Evolutionary conservation across 2,113 vertebrate species (phyloP), one percentile per base, ranked within the genome.

Genomic region (Bucco capensis): DNA sequence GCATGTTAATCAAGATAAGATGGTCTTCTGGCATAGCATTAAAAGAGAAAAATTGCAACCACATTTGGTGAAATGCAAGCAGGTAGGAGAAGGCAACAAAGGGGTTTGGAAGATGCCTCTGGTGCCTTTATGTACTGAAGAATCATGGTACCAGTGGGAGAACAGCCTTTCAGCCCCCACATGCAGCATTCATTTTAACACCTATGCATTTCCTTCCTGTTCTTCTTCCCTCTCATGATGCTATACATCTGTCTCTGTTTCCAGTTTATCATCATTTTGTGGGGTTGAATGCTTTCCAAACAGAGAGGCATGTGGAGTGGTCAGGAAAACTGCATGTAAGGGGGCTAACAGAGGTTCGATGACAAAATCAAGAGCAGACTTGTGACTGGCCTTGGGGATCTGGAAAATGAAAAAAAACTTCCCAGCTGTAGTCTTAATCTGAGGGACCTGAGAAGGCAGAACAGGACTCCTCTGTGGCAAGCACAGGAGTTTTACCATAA

Each of bases 11-110:
- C 2, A 40, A 83, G 87, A 47, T 89, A 95, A 93, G 81, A 86
- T 94, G 93, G 75, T 78, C 33, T 61, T 73, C 81, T 96, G 93
- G 93, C 82, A 88, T 58, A 94, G 35, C 82, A 89, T 85, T 85
- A 89, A 62, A 92, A 62, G 27, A 75, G 33, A 70, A 35, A 73
- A 95, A 95, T 83, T 93, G 58, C 67, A 91, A 42, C 78, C 85
- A 92, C 35, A 88, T 94, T 93, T 88, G 67, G 15, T 44, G 58
- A 87, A 95, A 89, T 71, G 54, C 62, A 95, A 80, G 40, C 71
- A 93, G 89, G 87, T 95, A 92, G 74, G 50, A 83, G 79, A 89
- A 89, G 30, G 78, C 47, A 85, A 64, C 14, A 66, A 54, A 83
- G 25, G 28, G 27, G 4, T 72, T 70, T 83, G 47, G 74, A 83